These are phyloP conservation scores for Pterostichus niger DNA, from an alignment of 2,888 invertebrate species.

Conservation along the genomic window DNA sequence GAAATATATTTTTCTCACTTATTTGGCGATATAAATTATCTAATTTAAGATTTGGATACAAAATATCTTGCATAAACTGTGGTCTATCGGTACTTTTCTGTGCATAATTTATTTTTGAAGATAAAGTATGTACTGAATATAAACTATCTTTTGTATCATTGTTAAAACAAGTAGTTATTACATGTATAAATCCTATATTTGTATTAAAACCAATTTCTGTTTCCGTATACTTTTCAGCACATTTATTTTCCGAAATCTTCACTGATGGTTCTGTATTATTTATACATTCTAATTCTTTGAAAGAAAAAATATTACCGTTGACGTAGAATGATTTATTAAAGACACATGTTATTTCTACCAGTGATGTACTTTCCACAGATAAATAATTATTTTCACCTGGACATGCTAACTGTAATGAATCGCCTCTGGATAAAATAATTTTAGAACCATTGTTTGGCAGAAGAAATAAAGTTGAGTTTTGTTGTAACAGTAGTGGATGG, in stretches of 20 bases:
- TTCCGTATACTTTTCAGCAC: slow-evolving; percentile 76
- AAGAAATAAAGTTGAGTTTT: slow-evolving; percentile 21
- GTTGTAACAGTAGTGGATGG: slow-evolving; percentile 72
- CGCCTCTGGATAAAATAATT: neutral
- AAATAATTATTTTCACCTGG: slow-evolving; percentile 51
- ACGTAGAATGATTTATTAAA: slow-evolving; percentile 51
- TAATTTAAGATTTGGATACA: neutral
- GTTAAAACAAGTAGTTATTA: slow-evolving; percentile 80
- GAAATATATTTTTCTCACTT: neutral
- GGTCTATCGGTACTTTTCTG: slow-evolving; percentile 78
- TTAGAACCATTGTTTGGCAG: slow-evolving; percentile 24
- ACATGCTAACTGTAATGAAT: slow-evolving; percentile 36
- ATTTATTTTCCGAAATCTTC: slow-evolving; percentile 76
- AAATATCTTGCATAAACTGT: neutral
- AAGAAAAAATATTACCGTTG: slow-evolving; percentile 68
- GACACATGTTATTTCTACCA: slow-evolving; percentile 69
- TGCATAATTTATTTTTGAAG: slow-evolving; percentile 77
- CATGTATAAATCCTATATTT: slow-evolving; percentile 76
- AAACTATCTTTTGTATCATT: slow-evolving; percentile 77
- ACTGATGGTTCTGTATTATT: slow-evolving; percentile 76
- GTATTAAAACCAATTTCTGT: slow-evolving; percentile 80
- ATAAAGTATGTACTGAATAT: slow-evolving; percentile 79
- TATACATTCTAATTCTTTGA: slow-evolving; percentile 77
- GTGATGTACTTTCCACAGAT: slow-evolving; percentile 1
- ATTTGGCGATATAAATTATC: neutral